A percentile compares a stretch with the other conserved stretches of the same genome.
These are phyloP conservation scores for Byasa hedistus DNA, from an alignment of 2,888 invertebrate species.

Conservation along the genomic window DNA sequence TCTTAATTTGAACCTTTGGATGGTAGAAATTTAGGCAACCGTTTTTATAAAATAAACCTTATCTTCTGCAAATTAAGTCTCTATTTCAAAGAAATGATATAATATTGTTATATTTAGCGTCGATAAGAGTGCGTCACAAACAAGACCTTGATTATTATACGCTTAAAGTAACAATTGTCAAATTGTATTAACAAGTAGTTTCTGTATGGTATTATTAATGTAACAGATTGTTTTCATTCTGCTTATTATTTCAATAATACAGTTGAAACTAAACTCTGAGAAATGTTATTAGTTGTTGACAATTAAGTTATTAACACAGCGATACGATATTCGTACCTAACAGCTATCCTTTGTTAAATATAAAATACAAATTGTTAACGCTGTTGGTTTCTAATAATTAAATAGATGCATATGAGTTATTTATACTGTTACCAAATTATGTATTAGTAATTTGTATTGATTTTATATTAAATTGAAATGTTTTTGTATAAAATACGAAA, in stretches of 20 bases:
- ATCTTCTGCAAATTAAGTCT: constrained; percentile 1
- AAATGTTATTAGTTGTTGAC: not conserved
- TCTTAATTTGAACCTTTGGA: not conserved
- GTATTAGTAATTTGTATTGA: too few relatives aligned
- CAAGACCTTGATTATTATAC: constrained; percentile 11
- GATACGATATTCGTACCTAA: not conserved
- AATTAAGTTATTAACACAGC: not conserved
- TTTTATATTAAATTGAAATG: too few relatives aligned
- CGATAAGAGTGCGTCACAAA: not conserved
- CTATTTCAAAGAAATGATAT: not conserved
- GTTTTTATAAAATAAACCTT: constrained; percentile 7
- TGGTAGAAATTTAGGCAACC: not conserved
- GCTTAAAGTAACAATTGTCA: not conserved
- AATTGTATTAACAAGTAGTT: not conserved
- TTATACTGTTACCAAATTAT: not conserved
- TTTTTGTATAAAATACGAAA: too few relatives aligned
- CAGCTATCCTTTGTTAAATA: not conserved
- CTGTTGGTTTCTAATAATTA: too few relatives aligned
- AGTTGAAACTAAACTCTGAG: not conserved
- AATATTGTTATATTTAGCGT: constrained; percentile 9
- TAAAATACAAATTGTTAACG: too few relatives aligned
- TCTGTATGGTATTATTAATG: not conserved
- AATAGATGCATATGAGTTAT: too few relatives aligned
- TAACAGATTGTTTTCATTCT: not conserved
- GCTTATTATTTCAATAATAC: not conserved